Evolutionary conservation across 2,797 vertebrate genomes (phyloP), one percentile per base, ranked within the genome.

Genomic region (Falco naumanni): DNA sequence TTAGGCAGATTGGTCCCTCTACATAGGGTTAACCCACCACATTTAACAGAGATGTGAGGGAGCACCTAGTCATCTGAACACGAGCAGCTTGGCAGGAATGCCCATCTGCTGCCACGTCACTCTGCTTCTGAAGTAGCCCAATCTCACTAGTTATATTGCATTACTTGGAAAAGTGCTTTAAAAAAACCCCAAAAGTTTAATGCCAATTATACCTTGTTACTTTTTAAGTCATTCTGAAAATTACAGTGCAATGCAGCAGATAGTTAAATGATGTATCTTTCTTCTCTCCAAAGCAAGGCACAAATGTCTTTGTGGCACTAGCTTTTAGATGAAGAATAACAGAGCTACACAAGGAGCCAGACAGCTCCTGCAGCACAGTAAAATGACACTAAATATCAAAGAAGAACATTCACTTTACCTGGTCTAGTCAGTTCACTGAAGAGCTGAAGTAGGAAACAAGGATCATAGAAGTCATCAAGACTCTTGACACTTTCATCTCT

Each of bases 371-470:
- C 34, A 84, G 61, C 51, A 92, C 13, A 80, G 29, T 56, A 75
- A 92, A 54, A 64, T n/a, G 57, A 74, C 28, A 39, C 37, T 33
- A 68, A 59, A 59, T 8, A n/a, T 16, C 15, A 12, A 72, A 86
- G 15, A 81, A 17, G 66, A 93, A 60, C 22, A 75, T 17, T 21
- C 31, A 17, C 5, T 84, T 97, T 97, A 99, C 99, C 99, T 98
- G 99, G 98, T 89, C 97, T 97, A 86, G 99, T 98, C 57, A 99
- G 97, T 93, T 98, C 97, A 84, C 99, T 99, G 89, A 99, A 99
- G 10, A 99, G 98, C 59, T 99, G 99, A 60, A 99, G 96, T 3
- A 99, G 98, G 93, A 99, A 99, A 97, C 98, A 98, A 12, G 99
- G 99, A 96, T 99, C 99, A 1, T 99, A 99, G 41, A 99, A 94